A percentile compares a stretch with the other conserved stretches of the same genome.
Evolutionary conservation across 2,113 vertebrate genomes (phyloP).

Genomic region (Lagenorhynchus albirostris): DNA sequence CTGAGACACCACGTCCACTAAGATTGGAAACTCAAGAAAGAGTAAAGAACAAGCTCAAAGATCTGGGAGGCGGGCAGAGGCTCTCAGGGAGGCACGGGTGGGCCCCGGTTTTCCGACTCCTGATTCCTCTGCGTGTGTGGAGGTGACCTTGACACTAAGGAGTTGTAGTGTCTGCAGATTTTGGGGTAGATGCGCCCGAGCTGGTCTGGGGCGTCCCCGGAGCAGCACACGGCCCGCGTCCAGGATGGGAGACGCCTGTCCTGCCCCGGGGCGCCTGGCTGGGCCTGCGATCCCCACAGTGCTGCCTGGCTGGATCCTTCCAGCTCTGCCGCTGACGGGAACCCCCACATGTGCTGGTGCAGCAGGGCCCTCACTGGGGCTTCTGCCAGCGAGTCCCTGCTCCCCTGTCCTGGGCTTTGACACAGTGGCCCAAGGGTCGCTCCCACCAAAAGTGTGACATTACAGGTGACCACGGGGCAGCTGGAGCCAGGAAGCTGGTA

Average conservation of each 20-base stretch:
- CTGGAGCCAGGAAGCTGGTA: fast-evolving
- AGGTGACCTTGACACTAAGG: no score
- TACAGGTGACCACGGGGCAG: fast-evolving
- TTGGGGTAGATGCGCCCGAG: neutral
- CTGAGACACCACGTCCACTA: fast-evolving
- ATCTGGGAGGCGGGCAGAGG: neutral
- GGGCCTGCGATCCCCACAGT: fast-evolving
- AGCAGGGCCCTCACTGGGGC: neutral
- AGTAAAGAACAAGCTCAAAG: fast-evolving
- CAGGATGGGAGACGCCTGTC: no score
- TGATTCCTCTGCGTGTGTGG: fast-evolving
- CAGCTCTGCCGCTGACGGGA: fast-evolving
- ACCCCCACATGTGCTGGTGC: neutral
- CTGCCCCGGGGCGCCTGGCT: fast-evolving
- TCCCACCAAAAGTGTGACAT: fast-evolving
- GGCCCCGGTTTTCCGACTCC: neutral
- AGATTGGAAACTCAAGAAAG: fast-evolving
- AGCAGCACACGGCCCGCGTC: neutral
- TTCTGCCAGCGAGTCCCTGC: neutral
- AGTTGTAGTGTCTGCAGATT: fast-evolving
- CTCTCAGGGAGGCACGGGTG: neutral
- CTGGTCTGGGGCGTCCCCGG: neutral
- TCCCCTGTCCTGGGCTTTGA: neutral
- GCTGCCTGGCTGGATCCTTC: fast-evolving
- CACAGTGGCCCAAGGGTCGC: neutral